phyloP scores from a whole-genome alignment of 2,888 invertebrate genomes.

The Pediacus dermestoides region DNA sequence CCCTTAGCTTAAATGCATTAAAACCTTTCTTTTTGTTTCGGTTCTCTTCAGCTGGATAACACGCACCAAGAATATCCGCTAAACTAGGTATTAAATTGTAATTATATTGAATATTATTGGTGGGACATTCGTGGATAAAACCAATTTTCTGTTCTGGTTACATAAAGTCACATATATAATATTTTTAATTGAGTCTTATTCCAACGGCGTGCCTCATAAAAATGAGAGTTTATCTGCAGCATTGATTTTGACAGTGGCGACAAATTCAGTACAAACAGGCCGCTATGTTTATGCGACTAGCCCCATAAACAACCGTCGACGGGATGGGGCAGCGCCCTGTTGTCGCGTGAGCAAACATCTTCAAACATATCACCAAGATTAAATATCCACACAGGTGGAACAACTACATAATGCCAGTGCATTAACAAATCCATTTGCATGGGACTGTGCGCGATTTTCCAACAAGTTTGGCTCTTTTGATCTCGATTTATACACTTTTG shows the following conservation, averaged over 20 bases:
- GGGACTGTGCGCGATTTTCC: too few species aligned
- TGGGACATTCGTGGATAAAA: constrained; percentile 21
- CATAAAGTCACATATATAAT: constrained; percentile 28
- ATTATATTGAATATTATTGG: too few species aligned
- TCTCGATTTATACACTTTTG: too few species aligned
- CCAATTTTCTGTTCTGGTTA: constrained; percentile 15
- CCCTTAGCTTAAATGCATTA: too few species aligned
- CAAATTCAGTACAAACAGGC: constrained; percentile 46
- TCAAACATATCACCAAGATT: constrained; percentile 29
- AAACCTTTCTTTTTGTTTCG: too few species aligned
- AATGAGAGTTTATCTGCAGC: constrained; percentile 39
- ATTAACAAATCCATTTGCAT: too few species aligned
- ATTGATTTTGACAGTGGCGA: constrained; percentile 45
- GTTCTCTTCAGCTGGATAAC: too few species aligned
- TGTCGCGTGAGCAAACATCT: constrained; percentile 43
- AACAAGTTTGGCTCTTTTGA: too few species aligned
- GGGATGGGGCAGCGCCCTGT: constrained; percentile 40
- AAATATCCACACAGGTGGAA: constrained; percentile 32
- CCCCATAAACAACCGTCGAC: constrained; percentile 37
- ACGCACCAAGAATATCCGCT: too few species aligned
- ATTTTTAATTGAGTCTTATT: constrained; percentile 42
- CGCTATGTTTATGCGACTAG: constrained; percentile 41
- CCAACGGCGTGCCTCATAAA: constrained; percentile 34
- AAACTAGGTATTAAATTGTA: too few species aligned
- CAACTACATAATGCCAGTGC: too few species aligned